phyloP scores from a whole-genome alignment of 2,888 invertebrate species.

The Apocheima hispidaria region DNA sequence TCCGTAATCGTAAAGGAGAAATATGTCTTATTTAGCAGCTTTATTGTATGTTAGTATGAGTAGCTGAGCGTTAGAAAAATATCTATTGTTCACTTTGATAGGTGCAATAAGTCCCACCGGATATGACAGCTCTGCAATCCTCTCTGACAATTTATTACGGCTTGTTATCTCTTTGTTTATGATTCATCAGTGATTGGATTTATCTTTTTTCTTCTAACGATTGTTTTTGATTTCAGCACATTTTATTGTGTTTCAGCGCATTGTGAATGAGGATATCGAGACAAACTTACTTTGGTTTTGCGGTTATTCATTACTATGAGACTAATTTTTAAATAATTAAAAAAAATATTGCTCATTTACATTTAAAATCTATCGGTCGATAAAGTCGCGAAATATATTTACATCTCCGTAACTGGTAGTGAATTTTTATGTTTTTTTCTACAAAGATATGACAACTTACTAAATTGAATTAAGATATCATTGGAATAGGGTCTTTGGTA shows the following conservation, averaged over 20 bases:
- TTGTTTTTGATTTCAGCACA: no score
- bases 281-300: no score
- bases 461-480: no score
- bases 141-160: not conserved
- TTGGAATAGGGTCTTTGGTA: no score
- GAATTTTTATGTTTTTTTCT: no score
- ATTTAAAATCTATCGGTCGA: not conserved
- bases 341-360: not conserved
- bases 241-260: no score
- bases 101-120: slow-evolving; percentile 2
- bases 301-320: no score
- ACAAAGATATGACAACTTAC: no score
- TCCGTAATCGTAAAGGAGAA: not conserved
- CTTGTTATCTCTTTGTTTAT: slow-evolving; percentile 8
- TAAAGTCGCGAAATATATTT: not conserved
- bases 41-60: not conserved
- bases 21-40: not conserved
- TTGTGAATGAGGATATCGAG: no score
- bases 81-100: not conserved
- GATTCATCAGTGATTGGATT: slow-evolving; percentile 2
- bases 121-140: not conserved
- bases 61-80: not conserved
- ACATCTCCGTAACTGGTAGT: not conserved
- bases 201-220: no score
- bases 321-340: no score